Percentiles rank a stretch among this genome's conserved stretches.
These are phyloP conservation scores for Cheirogaleus medius DNA, from an alignment of 2,113 vertebrate genomes.

Conservation along the genomic window DNA sequence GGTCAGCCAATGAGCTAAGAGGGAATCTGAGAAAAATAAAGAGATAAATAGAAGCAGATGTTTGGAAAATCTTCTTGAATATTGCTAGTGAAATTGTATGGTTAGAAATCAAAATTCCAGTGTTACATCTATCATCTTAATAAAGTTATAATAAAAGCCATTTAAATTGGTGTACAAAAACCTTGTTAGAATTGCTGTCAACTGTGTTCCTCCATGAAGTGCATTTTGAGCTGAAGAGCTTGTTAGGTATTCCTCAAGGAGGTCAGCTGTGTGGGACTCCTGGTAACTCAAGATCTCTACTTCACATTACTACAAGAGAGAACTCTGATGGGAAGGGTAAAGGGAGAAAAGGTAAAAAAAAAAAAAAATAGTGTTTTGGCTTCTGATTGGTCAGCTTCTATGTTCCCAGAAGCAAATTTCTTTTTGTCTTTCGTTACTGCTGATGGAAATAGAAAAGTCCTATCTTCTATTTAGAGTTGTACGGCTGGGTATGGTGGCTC, in stretches of 20 bases:
- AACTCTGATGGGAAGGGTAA: background rate
- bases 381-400: background rate
- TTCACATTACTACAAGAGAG: conserved; percentile 1
- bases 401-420: conserved; percentile 27
- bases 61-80: conserved; percentile 58
- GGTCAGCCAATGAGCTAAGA: conserved; percentile 68
- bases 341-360: background rate
- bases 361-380: background rate
- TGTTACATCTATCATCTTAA: background rate
- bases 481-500: too few relatives aligned
- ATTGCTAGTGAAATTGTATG: conserved; percentile 32
- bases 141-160: conserved; percentile 6
- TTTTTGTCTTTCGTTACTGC: conserved; percentile 8
- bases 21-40: conserved; percentile 71
- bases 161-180: background rate
- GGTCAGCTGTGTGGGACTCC: background rate
- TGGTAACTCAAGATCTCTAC: background rate
- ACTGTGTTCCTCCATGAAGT: background rate
- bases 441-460: background rate
- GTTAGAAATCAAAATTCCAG: conserved; percentile 31
- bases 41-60: conserved; percentile 72
- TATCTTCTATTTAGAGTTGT: background rate
- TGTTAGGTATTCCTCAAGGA: background rate
- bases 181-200: background rate
- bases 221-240: background rate